phyloP scores from a whole-genome alignment of 2,113 vertebrate genomes.

The Pelecanus crispus region DNA sequence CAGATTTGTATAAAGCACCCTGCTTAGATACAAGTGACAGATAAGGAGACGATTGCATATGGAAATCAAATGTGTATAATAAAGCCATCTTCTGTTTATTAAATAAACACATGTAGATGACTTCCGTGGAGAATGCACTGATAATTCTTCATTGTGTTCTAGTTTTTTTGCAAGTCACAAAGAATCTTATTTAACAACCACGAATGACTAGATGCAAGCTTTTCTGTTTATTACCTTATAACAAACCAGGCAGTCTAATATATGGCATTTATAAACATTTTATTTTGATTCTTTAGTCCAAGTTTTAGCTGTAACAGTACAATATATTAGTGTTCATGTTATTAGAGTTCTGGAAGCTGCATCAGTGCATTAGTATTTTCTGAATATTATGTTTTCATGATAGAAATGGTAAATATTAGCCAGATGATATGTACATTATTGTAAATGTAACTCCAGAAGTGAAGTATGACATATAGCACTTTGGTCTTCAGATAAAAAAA shows the following conservation, averaged over 20 bases:
- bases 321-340: background rate
- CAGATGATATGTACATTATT: background rate
- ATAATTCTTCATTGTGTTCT: conserved; percentile 76
- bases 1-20: conserved; percentile 79
- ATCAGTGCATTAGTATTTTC: background rate
- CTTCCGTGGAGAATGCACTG: conserved; percentile 69
- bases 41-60: conserved; percentile 74
- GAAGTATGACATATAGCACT: background rate
- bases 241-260: background rate
- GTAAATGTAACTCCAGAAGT: background rate
- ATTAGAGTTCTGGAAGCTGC: background rate
- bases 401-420: background rate
- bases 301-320: background rate
- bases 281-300: background rate
- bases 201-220: conserved; percentile 19
- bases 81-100: conserved; percentile 84
- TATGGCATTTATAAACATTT: conserved; percentile 29
- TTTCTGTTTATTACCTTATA: conserved; percentile 52
- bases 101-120: conserved; percentile 83
- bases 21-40: conserved; percentile 82
- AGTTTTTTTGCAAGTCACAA: conserved; percentile 72
- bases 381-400: conserved; percentile 10
- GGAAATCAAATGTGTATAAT: conserved; percentile 81
- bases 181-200: conserved; percentile 77
- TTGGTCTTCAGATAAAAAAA: background rate